phyloP scores from a whole-genome alignment of 2,113 vertebrate species.

The Spheniscus mendiculus region DNA sequence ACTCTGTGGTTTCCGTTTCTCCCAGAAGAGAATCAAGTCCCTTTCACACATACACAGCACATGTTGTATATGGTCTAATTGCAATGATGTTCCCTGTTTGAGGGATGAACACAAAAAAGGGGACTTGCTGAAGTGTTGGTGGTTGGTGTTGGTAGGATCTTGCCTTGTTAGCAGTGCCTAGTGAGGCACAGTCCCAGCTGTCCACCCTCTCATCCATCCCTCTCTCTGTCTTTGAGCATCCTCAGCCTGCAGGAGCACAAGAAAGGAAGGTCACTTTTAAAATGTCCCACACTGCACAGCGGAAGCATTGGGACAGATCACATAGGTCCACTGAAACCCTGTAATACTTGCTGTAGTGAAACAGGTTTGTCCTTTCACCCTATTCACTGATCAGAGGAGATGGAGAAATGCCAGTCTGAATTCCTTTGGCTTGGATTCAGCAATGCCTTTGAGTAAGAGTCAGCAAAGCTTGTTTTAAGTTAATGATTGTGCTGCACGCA shows the following conservation, averaged over 20 bases:
- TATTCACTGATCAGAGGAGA: neutral
- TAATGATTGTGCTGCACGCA: neutral
- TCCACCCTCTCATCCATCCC: neutral
- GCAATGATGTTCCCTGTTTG: neutral
- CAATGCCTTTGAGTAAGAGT: constrained; percentile 11
- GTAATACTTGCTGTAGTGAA: neutral
- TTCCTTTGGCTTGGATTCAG: constrained; percentile 48
- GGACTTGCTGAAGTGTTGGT: neutral
- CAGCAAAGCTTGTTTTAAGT: constrained; percentile 31
- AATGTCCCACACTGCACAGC: neutral
- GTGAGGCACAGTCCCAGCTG: neutral
- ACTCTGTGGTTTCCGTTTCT: neutral
- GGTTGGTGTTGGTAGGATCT: neutral
- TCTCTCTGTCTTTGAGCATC: neutral
- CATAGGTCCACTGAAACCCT: neutral
- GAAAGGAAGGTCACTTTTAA: neutral
- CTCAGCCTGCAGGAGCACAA: neutral
- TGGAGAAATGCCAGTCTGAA: constrained; percentile 21
- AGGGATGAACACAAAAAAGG: neutral
- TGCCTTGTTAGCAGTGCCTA: too few species aligned
- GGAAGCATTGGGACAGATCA: neutral
- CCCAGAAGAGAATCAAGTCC: neutral
- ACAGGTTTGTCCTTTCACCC: neutral
- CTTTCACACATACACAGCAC: neutral
- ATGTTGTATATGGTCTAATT: neutral